Evolutionary conservation across 2,888 invertebrate species (phyloP).

Genomic region (Mythimna albipuncta): DNA sequence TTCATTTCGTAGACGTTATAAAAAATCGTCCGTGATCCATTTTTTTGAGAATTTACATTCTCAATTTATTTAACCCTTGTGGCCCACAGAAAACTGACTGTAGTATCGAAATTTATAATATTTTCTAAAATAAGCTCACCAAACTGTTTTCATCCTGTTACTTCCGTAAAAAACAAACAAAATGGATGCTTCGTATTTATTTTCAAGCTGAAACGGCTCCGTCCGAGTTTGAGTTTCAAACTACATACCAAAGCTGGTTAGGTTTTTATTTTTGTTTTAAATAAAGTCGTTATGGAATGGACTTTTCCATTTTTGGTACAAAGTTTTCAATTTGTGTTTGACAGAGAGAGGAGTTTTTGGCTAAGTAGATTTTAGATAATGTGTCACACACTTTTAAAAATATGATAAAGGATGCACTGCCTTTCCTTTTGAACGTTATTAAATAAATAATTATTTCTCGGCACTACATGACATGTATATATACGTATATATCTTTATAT

Average conservation of each 20-base stretch:
- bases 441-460: too few species aligned
- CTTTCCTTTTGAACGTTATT: too few species aligned
- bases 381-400: too few species aligned
- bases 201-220: slow-evolving; percentile 15
- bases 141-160: slow-evolving; percentile 14
- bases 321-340: slow-evolving; percentile 23
- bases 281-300: slow-evolving; percentile 36
- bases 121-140: slow-evolving; percentile 10
- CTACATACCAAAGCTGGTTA: slow-evolving; percentile 40
- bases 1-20: too few species aligned
- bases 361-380: too few species aligned
- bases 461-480: too few species aligned
- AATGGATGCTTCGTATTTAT: slow-evolving; percentile 41
- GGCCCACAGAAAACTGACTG: neutral
- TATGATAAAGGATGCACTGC: too few species aligned
- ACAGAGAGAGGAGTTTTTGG: neutral
- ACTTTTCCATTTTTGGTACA: slow-evolving; percentile 28
- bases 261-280: slow-evolving; percentile 45
- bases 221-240: slow-evolving; percentile 50
- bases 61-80: neutral
- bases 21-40: neutral
- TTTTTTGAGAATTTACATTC: neutral
- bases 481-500: too few species aligned
- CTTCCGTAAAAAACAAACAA: slow-evolving; percentile 28
- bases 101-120: slow-evolving; percentile 3